These are phyloP conservation scores for Caenorhabditis sp. DNA, from an alignment of 2,888 invertebrate species.

Conservation along the genomic window DNA sequence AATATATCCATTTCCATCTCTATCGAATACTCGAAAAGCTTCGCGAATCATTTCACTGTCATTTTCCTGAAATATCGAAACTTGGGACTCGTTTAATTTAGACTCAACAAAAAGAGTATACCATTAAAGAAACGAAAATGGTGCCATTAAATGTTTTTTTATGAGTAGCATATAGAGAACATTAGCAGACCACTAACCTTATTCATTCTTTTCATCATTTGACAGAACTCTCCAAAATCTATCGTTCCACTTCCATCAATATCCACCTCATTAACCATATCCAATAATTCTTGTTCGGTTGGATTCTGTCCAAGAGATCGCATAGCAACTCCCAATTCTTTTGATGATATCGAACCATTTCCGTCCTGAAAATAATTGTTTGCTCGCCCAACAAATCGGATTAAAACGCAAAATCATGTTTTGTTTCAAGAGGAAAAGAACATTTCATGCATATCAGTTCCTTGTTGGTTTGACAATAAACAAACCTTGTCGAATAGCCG, in stretches of 20 bases:
- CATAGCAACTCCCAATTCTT: slow-evolving; percentile 72
- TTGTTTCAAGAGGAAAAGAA: not conserved
- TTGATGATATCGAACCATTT: slow-evolving; percentile 71
- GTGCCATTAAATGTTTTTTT: slow-evolving; percentile 1
- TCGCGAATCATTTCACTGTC: slow-evolving; percentile 71
- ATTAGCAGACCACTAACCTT: slow-evolving; percentile 38
- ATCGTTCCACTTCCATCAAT: slow-evolving; percentile 69
- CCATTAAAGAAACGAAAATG: slow-evolving; percentile 6
- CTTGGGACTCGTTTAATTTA: no score
- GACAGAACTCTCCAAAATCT: slow-evolving; percentile 70
- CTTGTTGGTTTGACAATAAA: not conserved
- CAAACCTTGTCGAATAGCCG: slow-evolving; percentile 70
- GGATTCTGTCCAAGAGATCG: slow-evolving; percentile 72
- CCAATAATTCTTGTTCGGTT: slow-evolving; percentile 71
- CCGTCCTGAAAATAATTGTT: slow-evolving; percentile 63
- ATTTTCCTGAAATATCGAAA: slow-evolving; percentile 60
- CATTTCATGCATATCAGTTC: not conserved
- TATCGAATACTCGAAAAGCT: slow-evolving; percentile 70
- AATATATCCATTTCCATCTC: slow-evolving; percentile 70
- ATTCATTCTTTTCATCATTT: slow-evolving; percentile 71
- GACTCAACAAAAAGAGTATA: not conserved
- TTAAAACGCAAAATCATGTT: not conserved
- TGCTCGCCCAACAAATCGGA: not conserved
- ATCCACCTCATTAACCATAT: slow-evolving; percentile 71
- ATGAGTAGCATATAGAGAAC: not conserved